Conservation (phyloP, 1,140 invertebrate genomes). For the Rhyzopertha dominica region DNA sequence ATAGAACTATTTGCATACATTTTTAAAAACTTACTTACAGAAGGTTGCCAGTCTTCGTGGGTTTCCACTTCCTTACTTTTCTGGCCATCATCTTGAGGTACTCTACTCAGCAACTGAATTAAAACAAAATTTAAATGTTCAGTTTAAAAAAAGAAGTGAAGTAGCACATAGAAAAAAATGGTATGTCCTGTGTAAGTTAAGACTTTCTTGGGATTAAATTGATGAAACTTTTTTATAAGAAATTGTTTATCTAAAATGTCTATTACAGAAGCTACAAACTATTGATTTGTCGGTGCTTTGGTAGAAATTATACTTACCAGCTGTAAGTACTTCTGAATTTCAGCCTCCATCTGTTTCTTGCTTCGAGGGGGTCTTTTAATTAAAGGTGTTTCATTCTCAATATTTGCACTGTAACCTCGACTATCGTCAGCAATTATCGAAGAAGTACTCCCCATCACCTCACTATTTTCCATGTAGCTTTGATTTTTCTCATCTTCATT, state of each 20-base stretch:
- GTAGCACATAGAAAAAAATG: neutral
- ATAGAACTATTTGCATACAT: too few species aligned
- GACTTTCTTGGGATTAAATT: neutral
- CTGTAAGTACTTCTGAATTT: slow-evolving; percentile 34
- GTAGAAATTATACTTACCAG: slow-evolving; percentile 21
- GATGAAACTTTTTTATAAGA: slow-evolving; percentile 9
- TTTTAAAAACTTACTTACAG: slow-evolving; percentile 7
- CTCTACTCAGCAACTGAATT: slow-evolving; percentile 24
- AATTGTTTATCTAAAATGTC: neutral
- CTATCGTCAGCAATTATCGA: neutral
- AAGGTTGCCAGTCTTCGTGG: neutral
- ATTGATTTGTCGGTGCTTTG: neutral
- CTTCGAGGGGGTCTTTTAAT: slow-evolving; percentile 19
- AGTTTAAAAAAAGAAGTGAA: slow-evolving; percentile 6
- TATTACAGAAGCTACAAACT: neutral
- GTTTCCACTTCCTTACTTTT: slow-evolving; percentile 4
- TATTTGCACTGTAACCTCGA: slow-evolving; percentile 1
- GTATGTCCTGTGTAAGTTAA: slow-evolving; percentile 3
- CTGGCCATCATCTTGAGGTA: slow-evolving; percentile 19
- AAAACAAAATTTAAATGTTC: slow-evolving; percentile 4
- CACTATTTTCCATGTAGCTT: neutral
- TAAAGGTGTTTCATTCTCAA: slow-evolving; percentile 29
- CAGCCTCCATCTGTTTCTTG: slow-evolving; percentile 22
- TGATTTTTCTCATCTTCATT: slow-evolving; percentile 10
- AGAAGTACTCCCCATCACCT: neutral